Evolutionary conservation across 2,797 vertebrate species (phyloP).

Genomic region (Pangasius mekongensis): DNA sequence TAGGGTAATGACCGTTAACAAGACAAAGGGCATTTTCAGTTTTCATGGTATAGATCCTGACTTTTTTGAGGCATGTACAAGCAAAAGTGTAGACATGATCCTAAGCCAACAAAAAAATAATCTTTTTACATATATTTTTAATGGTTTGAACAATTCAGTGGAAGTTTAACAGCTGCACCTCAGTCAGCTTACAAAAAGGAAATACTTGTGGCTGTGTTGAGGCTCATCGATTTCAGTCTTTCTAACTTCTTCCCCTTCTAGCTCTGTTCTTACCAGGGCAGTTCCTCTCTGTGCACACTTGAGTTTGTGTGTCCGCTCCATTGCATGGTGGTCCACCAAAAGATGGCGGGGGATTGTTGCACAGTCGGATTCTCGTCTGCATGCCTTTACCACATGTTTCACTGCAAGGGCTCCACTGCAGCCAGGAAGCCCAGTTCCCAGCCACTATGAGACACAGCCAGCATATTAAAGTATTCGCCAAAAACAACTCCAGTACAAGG

Average conservation of each 20-base stretch:
- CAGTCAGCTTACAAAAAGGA: background rate
- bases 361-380: conserved; percentile 85
- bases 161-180: background rate
- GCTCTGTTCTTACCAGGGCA: conserved; percentile 84
- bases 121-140: background rate
- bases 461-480: background rate
- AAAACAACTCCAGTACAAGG: background rate
- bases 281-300: conserved; percentile 84
- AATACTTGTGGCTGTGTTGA: background rate
- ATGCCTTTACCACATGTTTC: conserved; percentile 88
- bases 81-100: background rate
- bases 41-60: background rate
- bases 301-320: conserved; percentile 85
- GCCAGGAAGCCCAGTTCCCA: conserved; percentile 90
- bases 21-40: background rate
- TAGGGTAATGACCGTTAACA: background rate
- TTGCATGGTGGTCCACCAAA: conserved; percentile 81
- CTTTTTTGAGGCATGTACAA: background rate
- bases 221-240: background rate
- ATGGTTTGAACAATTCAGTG: background rate
- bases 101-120: background rate
- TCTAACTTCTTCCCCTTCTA: background rate
- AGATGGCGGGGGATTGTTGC: conserved; percentile 86
- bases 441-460: conserved; percentile 74
- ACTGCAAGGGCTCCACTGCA: conserved; percentile 89